These are phyloP conservation scores for Neotoxoptera formosana DNA, from an alignment of 1,140 invertebrate species.

Conservation along the genomic window DNA sequence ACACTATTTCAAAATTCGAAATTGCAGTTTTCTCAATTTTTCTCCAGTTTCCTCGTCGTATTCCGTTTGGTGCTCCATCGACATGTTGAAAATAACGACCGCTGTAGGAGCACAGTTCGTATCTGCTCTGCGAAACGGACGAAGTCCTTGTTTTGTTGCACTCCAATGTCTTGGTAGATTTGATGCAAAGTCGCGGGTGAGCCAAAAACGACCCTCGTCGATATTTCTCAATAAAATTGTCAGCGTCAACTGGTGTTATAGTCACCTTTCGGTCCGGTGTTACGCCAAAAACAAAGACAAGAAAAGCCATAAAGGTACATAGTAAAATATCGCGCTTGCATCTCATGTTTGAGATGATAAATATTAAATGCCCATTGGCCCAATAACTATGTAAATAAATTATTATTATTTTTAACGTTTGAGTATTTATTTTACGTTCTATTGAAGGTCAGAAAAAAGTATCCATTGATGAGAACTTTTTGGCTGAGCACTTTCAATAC, in stretches of 20 bases:
- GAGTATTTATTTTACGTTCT: neutral
- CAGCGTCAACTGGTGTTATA: neutral
- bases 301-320: conserved; percentile 59
- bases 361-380: neutral
- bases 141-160: neutral
- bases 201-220: neutral
- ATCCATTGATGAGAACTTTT: conserved; percentile 73
- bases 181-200: neutral
- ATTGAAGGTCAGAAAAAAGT: conserved; percentile 70
- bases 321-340: neutral
- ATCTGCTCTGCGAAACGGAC: neutral
- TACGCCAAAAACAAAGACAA: conserved; percentile 61
- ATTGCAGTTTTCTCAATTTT: neutral
- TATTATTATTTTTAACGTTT: conserved; percentile 3
- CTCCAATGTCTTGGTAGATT: neutral
- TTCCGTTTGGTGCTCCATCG: neutral
- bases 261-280: neutral
- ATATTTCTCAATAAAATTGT: neutral
- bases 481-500: conserved; percentile 75
- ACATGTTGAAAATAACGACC: neutral
- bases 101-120: neutral
- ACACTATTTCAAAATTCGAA: neutral
- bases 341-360: neutral
- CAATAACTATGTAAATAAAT: neutral
- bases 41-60: neutral